phyloP scores from a whole-genome alignment of 2,888 invertebrate species.

The Nomada ruficornis region DNA sequence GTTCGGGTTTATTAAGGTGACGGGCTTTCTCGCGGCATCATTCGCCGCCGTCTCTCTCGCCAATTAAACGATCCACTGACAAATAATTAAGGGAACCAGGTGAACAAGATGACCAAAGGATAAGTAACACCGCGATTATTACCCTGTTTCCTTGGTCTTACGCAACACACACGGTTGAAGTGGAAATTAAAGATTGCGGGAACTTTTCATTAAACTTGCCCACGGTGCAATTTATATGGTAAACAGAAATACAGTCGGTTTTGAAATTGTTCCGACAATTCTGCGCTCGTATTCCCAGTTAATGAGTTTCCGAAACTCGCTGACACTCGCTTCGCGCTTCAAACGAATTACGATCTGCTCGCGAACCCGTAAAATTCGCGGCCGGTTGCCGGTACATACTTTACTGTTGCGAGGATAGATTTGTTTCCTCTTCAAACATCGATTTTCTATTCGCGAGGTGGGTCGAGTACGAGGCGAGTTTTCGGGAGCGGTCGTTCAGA shows the following conservation, averaged over 20 bases:
- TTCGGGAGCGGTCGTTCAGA: too few species aligned
- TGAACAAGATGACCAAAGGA: constrained; percentile 22
- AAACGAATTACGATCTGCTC: constrained; percentile 40
- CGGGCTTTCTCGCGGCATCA: constrained; percentile 22
- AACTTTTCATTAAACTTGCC: neutral
- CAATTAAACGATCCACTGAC: constrained; percentile 42
- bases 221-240: neutral
- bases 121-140: constrained; percentile 20
- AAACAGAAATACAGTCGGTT: neutral
- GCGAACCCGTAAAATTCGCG: neutral
- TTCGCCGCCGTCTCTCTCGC: constrained; percentile 26
- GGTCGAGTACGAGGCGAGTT: neutral
- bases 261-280: neutral
- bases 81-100: constrained; percentile 37
- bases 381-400: neutral
- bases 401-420: constrained; percentile 18
- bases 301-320: neutral
- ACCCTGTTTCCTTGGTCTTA: constrained; percentile 17
- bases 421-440: constrained; percentile 23
- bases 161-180: constrained; percentile 15
- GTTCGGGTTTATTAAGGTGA: constrained; percentile 37
- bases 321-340: constrained; percentile 7
- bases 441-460: neutral
- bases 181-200: neutral
- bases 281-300: neutral